Percentiles rank a stretch among this genome's conserved stretches.
Conservation (phyloP, 2,797 vertebrate genomes). For the Morelia viridis region DNA sequence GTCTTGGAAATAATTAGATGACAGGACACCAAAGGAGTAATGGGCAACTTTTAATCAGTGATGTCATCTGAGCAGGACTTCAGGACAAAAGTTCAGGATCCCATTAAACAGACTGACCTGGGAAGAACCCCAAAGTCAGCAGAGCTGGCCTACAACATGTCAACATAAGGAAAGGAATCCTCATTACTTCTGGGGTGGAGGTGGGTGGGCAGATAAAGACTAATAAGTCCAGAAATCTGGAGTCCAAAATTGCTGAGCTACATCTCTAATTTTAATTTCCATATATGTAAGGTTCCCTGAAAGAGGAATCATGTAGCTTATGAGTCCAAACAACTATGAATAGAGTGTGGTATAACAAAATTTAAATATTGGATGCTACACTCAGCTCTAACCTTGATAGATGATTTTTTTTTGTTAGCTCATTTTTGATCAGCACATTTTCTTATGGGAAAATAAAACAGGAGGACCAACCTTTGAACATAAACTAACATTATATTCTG, state of each 20-base stretch:
- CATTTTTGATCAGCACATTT: neutral
- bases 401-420: neutral
- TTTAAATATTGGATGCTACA: neutral
- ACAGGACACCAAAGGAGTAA: neutral
- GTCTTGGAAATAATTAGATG: neutral
- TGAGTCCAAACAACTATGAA: neutral
- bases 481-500: neutral
- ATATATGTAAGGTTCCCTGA: neutral
- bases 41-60: neutral
- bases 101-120: neutral
- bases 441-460: neutral
- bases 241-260: neutral
- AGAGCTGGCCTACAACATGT: neutral
- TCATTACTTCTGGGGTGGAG: neutral
- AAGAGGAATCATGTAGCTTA: neutral
- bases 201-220: neutral
- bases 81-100: neutral
- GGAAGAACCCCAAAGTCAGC: neutral
- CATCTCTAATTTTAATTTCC: neutral
- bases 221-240: neutral
- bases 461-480: neutral
- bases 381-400: neutral
- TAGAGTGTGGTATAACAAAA: neutral
- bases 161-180: neutral
- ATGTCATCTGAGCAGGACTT: neutral